Base-by-base conservation (phyloP, 1,140 invertebrate genomes). In the Lanistes nyassanus region DNA sequence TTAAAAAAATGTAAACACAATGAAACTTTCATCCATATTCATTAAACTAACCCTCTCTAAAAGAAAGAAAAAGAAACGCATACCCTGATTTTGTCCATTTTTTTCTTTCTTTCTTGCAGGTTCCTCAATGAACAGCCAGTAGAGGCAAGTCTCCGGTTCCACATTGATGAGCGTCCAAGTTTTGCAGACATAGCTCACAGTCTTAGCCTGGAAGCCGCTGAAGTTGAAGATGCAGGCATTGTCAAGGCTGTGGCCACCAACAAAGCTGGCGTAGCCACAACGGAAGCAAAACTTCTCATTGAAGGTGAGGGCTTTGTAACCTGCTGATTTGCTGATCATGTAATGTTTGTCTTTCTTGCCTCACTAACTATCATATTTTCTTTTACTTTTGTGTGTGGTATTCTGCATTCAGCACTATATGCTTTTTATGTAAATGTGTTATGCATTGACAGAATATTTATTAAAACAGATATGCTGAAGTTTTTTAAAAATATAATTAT, bases 221-320 rank as follows among this genome's bases (percentile, higher is more conserved):
- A 92, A 6, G 90, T 92, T 0, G 92, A 94, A 65, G 97, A 98
- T 89, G 94, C 94, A 53, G 97, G 97, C 31, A 92, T 92, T 71
- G 97, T 98, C 86, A 93, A 92, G 23, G 93, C 97, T 51, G 91
- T 91, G 34, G 97, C 96, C 1, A 92, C 93, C 76, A 99, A 99
- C 85, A 95, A 97, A 69, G 92, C 97, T 5, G 97, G 97, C 0
- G 92, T 94, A 82, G 95, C 78, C 21, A 78, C 74, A 36, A 88
- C 87, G 71, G 84, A 83, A 62, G 89, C 86, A 36, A 84, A 78
- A 53, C 88, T 90, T 19, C 81, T 74, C 66, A 85, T 90, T 64
- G 81, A 86, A 78, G 83, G 87, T 88, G 58, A 67, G 79, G 74
- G 51, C 0, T 47, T 47, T 16, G 19, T 47, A 13, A 47, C 39